A percentile compares a stretch with the other conserved stretches of the same genome.
These are phyloP conservation scores for Eupeodes luniger DNA, from an alignment of 2,888 invertebrate species.

Conservation along the genomic window DNA sequence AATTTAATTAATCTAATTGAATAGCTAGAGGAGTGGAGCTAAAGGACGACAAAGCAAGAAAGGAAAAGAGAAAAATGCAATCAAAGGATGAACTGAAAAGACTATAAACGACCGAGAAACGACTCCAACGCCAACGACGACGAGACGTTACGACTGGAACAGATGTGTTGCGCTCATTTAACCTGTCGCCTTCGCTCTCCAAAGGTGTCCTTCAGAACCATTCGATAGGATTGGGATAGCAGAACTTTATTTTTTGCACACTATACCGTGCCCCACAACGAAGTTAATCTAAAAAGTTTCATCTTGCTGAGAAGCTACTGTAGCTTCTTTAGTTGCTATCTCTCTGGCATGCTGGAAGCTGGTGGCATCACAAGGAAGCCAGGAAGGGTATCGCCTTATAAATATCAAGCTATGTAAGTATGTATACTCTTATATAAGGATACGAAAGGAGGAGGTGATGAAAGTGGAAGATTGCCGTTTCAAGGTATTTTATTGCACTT, in stretches of 20 bases:
- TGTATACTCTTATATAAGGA: conserved; percentile 12
- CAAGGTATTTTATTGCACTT: conserved; percentile 70
- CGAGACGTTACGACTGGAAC: conserved; percentile 68
- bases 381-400: neutral
- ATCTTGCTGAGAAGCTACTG: conserved; percentile 45
- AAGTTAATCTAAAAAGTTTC: conserved; percentile 74
- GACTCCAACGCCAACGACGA: neutral
- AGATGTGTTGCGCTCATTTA: conserved; percentile 76
- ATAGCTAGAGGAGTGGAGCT: conserved; percentile 42
- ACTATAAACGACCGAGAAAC: conserved; percentile 50
- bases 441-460: conserved; percentile 52
- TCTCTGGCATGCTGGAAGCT: conserved; percentile 1
- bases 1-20: conserved; percentile 76
- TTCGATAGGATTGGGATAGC: conserved; percentile 26
- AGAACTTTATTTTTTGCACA: conserved; percentile 21
- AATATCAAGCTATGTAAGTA: conserved; percentile 1
- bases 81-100: conserved; percentile 55
- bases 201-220: conserved; percentile 58
- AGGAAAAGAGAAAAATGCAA: conserved; percentile 53
- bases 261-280: conserved; percentile 30
- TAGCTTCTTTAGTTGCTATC: conserved; percentile 18
- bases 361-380: no score
- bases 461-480: conserved; percentile 54
- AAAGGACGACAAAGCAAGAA: neutral
- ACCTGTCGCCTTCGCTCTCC: conserved; percentile 66